Conservation (phyloP, 92 coral and sea anemone genomes). For the Porites divaricata region DNA sequence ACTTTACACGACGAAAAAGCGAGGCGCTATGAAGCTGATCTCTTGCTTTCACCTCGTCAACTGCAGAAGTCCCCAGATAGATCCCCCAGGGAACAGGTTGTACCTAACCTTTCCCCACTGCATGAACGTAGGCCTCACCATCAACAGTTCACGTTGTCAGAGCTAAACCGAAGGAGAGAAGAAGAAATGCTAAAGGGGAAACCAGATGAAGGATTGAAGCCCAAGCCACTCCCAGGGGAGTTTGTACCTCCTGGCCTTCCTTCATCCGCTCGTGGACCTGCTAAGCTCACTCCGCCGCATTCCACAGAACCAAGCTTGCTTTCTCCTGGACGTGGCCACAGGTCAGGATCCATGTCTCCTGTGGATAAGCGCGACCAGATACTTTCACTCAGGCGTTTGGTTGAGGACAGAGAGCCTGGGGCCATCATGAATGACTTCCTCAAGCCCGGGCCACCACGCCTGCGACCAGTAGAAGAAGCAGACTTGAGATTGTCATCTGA, state of each 20-base stretch:
- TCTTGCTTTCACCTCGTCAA: conserved; percentile 64
- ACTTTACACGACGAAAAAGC: conserved; percentile 76
- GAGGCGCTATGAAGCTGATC: conserved; percentile 65
- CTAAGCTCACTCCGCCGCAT: conserved; percentile 60
- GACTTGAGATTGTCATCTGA: conserved; percentile 71
- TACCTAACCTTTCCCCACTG: conserved; percentile 61
- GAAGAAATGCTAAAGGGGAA: conserved; percentile 70
- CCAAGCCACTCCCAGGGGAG: conserved; percentile 69
- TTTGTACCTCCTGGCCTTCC: conserved; percentile 62
- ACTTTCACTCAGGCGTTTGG: conserved; percentile 45
- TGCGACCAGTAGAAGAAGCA: conserved; percentile 79
- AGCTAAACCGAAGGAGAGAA: conserved; percentile 89
- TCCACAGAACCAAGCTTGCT: conserved; percentile 63
- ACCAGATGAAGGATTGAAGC: conserved; percentile 55
- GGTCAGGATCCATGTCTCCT: conserved; percentile 49
- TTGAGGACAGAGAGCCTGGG: conserved; percentile 67
- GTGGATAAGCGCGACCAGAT: conserved; percentile 64
- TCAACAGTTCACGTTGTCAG: conserved; percentile 82
- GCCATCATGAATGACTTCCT: conserved; percentile 63
- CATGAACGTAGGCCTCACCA: conserved; percentile 67
- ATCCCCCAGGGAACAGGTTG: conserved; percentile 62
- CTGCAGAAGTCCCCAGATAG: conserved; percentile 73
- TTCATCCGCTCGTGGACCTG: conserved; percentile 64
- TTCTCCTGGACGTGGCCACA: conserved; percentile 58
- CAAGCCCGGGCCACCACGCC: conserved; percentile 88